Conservation (phyloP, 2,113 vertebrate species). For the Hemichromis elongatus region DNA sequence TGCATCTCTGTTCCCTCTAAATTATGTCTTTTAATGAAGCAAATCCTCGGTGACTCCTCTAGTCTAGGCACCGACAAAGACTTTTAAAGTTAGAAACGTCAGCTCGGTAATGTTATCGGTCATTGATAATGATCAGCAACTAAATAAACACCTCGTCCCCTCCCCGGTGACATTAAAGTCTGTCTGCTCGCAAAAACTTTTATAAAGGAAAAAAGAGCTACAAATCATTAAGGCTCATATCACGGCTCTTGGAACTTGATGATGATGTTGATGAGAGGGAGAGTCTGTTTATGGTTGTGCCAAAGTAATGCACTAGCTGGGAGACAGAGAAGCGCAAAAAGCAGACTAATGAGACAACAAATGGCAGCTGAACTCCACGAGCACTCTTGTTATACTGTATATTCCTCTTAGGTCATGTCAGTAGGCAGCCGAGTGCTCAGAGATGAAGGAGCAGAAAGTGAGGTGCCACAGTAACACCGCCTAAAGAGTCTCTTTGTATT, state of each 20-base stretch:
- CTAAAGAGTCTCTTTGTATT: slow-evolving; percentile 33
- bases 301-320: background rate
- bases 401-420: slow-evolving; percentile 9
- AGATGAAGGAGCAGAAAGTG: slow-evolving; percentile 24
- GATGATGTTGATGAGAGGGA: background rate
- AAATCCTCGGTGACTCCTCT: background rate
- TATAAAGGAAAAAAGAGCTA: background rate
- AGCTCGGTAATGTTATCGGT: background rate
- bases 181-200: background rate
- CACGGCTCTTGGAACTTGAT: background rate
- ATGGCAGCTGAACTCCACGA: slow-evolving; percentile 21
- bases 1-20: background rate
- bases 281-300: background rate
- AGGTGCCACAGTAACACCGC: background rate
- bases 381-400: background rate
- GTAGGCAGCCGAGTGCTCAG: background rate
- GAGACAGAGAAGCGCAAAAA: background rate
- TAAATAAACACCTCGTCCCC: background rate
- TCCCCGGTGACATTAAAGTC: background rate
- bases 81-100: background rate
- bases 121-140: background rate
- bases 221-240: background rate
- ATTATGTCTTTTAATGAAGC: background rate
- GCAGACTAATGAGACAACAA: slow-evolving; percentile 43
- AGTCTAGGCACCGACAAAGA: background rate